These are phyloP conservation scores for Chrysoperla carnea DNA, from an alignment of 1,140 invertebrate genomes.

Conservation along the genomic window DNA sequence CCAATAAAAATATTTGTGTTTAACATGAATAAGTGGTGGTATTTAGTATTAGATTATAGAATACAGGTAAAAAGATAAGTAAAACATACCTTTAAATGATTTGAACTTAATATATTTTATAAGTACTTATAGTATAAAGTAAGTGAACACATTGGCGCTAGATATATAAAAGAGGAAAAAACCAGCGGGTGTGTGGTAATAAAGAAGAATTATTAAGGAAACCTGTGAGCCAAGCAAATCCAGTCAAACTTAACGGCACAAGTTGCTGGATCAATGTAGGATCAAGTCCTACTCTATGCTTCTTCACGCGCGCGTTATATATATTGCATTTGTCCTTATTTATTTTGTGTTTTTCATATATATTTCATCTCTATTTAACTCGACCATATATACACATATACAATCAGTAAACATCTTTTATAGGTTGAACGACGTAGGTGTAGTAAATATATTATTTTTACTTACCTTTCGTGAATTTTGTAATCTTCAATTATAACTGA, in stretches of 20 bases:
- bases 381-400: too few relatives aligned
- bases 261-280: conserved; percentile 22
- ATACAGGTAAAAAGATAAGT: neutral
- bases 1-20: conserved; percentile 5
- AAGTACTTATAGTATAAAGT: neutral
- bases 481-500: too few relatives aligned
- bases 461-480: too few relatives aligned
- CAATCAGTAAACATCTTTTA: too few relatives aligned
- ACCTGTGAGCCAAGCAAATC: conserved; percentile 20
- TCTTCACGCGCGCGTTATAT: neutral
- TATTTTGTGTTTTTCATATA: too few relatives aligned
- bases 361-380: too few relatives aligned
- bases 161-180: neutral
- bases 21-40: neutral
- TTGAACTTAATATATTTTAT: conserved; percentile 1
- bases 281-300: conserved; percentile 11
- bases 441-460: too few relatives aligned
- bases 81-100: neutral
- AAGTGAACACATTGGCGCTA: neutral
- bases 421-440: too few relatives aligned
- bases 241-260: conserved; percentile 23
- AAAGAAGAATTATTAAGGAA: conserved; percentile 24
- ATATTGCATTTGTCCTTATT: too few relatives aligned
- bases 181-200: conserved; percentile 16
- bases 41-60: neutral